Percentiles rank a stretch among this genome's conserved stretches.
phyloP scores from a whole-genome alignment of 2,797 vertebrate genomes.

The Acropternis orthonyx region DNA sequence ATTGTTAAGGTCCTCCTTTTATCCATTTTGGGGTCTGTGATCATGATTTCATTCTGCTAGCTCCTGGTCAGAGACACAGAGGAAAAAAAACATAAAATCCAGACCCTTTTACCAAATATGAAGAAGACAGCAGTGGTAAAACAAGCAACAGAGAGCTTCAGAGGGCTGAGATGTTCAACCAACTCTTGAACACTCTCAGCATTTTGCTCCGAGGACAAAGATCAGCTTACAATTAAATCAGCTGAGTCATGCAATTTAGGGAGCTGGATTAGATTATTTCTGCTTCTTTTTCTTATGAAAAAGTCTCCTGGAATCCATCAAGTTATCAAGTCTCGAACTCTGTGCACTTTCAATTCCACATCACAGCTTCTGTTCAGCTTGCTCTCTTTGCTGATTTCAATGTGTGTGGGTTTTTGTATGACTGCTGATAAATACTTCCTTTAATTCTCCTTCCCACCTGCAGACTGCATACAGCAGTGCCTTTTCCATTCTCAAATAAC shows the following conservation, averaged over 20 bases:
- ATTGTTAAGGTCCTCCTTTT: background rate
- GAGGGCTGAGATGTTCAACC: background rate
- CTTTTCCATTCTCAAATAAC: background rate
- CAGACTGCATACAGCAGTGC: background rate
- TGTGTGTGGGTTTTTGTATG: background rate
- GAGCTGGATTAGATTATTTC: background rate
- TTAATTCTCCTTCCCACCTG: background rate
- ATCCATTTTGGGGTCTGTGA: background rate
- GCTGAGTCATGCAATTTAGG: background rate
- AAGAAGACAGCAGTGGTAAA: background rate
- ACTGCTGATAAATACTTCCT: background rate
- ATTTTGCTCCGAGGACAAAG: background rate
- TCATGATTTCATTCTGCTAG: background rate
- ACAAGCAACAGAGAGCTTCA: background rate
- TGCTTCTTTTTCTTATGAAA: background rate
- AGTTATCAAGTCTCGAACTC: background rate
- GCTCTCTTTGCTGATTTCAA: background rate
- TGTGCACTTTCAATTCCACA: background rate
- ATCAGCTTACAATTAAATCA: background rate
- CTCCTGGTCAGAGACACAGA: background rate
- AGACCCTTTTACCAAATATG: background rate
- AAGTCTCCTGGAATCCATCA: background rate
- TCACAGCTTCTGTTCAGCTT: background rate
- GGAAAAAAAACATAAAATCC: background rate
- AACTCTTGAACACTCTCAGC: background rate